Conservation (phyloP, 2,797 vertebrate species). For the Acanthurus leucopareius region DNA sequence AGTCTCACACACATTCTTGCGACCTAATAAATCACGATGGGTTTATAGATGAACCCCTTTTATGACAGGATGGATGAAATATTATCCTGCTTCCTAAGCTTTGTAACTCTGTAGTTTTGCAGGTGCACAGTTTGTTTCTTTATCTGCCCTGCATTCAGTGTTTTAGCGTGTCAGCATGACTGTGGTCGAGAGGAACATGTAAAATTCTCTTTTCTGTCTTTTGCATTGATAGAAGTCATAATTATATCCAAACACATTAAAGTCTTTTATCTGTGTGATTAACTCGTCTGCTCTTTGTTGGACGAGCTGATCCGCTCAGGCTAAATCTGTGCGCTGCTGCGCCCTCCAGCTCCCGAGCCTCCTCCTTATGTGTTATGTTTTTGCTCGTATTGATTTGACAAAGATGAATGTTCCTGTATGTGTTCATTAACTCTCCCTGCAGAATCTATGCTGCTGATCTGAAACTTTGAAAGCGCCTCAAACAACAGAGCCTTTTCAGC, state of each 20-base stretch:
- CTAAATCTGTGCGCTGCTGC: neutral
- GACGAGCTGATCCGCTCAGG: neutral
- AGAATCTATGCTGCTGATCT: neutral
- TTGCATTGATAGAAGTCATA: neutral
- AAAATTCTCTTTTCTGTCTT: neutral
- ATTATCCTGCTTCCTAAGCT: neutral
- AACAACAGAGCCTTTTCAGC: neutral
- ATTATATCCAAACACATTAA: neutral
- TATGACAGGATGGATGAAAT: conserved; percentile 31
- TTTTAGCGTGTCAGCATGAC: neutral
- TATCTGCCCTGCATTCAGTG: neutral
- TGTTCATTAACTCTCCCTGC: conserved; percentile 8
- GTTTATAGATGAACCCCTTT: conserved; percentile 48
- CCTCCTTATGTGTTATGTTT: neutral
- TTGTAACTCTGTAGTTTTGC: conserved; percentile 3
- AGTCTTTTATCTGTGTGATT: neutral
- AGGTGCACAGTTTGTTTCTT: conserved; percentile 12
- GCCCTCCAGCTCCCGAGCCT: neutral
- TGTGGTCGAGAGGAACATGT: neutral
- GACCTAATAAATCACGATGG: conserved; percentile 50
- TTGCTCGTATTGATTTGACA: neutral
- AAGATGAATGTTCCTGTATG: neutral
- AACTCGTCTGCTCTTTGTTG: neutral
- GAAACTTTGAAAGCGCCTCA: neutral
- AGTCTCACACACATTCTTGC: conserved; percentile 6